These are phyloP conservation scores for Daboia siamensis DNA, from an alignment of 2,113 vertebrate species.

Conservation along the genomic window DNA sequence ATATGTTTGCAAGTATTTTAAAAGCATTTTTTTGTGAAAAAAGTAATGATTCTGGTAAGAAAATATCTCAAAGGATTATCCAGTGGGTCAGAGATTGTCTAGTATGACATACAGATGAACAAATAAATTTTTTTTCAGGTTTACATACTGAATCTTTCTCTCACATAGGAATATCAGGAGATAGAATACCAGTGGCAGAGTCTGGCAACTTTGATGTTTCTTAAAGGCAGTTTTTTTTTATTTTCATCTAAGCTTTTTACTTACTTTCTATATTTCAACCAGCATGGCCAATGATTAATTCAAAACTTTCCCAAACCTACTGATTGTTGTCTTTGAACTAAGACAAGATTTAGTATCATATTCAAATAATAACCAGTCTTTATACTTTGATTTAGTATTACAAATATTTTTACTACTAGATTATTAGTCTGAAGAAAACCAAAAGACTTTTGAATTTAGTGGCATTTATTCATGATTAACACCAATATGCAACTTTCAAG, in stretches of 20 bases:
- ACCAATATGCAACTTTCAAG: constrained; percentile 32
- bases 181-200: not conserved
- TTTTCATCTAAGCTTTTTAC: not conserved
- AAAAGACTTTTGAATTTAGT: constrained; percentile 5
- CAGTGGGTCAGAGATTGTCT: not conserved
- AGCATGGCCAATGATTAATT: not conserved
- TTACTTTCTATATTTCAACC: not conserved
- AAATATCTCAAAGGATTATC: not conserved
- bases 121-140: not conserved
- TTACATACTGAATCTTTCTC: not conserved
- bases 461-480: constrained; percentile 30
- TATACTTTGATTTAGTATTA: not conserved
- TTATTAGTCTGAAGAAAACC: not conserved
- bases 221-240: not conserved
- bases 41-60: not conserved
- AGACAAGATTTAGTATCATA: not conserved
- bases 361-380: not conserved
- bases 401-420: not conserved
- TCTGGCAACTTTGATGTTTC: not conserved
- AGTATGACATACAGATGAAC: not conserved
- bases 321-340: not conserved
- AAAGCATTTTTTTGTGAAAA: not conserved
- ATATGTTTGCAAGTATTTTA: not conserved
- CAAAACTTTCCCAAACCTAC: not conserved
- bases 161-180: not conserved